A percentile compares a stretch with the other conserved stretches of the same genome.
Evolutionary conservation across 2,888 invertebrate species (phyloP).

Genomic region (Cheilosia vernalis): DNA sequence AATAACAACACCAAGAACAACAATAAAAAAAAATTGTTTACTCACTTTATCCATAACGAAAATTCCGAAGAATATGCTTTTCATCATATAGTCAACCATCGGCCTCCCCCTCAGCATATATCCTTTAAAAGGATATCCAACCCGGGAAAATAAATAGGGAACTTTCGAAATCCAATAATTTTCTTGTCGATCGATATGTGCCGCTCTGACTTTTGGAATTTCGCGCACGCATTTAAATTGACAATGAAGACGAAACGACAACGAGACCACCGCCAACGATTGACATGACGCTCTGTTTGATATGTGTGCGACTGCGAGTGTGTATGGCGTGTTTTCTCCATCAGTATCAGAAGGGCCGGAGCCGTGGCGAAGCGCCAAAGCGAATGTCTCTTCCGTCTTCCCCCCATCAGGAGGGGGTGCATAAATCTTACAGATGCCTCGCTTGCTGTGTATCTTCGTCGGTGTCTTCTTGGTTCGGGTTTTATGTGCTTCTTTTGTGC

Average conservation of each 20-base stretch:
- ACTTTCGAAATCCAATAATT: slow-evolving; percentile 34
- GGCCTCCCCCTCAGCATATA: neutral
- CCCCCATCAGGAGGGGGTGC: slow-evolving; percentile 19
- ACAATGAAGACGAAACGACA: slow-evolving; percentile 7
- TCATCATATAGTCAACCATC: slow-evolving; percentile 16
- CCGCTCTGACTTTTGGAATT: slow-evolving; percentile 56
- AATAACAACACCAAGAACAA: slow-evolving; percentile 25
- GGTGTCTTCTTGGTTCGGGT: neutral
- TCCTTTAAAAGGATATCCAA: neutral
- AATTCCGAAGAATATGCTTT: slow-evolving; percentile 45
- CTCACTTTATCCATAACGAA: slow-evolving; percentile 49
- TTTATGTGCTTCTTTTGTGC: slow-evolving; percentile 27
- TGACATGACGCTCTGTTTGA: slow-evolving; percentile 24
- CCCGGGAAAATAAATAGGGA: slow-evolving; percentile 13
- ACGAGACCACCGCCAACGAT: neutral
- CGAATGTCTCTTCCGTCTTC: neutral
- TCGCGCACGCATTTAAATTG: slow-evolving; percentile 30
- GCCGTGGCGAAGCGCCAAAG: neutral
- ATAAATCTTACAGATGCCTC: slow-evolving; percentile 56
- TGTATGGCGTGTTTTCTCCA: slow-evolving; percentile 35
- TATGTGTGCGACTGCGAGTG: neutral
- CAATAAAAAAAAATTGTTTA: slow-evolving; percentile 50
- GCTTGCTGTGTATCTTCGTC: neutral
- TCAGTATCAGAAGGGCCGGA: neutral
- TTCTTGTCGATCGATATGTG: slow-evolving; percentile 50